Base-by-base conservation (phyloP, 2,797 vertebrate species). In the Thripadectes ignobilis region DNA sequence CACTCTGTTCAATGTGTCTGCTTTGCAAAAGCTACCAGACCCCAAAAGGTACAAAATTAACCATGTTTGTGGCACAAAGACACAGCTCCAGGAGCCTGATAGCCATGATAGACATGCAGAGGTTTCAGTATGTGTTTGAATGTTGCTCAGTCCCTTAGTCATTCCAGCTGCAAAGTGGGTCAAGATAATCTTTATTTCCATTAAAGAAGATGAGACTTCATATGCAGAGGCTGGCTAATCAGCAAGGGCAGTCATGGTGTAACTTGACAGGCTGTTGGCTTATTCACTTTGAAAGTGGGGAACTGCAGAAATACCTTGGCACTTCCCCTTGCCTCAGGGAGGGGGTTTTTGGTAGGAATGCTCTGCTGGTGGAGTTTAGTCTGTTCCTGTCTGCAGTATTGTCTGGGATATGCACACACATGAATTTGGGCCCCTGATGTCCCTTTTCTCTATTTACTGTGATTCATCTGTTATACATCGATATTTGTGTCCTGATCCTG, bases 21-120 rank as follows among this genome's bases (percentile, higher is more conserved):
- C 66, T 68, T 90, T 7, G 14, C 55, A 79, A 95, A 92, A 92
- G 29, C 36, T 69, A 88, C 61, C n/a, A 85, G 45, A 85, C 29
- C 21, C 34, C n/a, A 49, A 66, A 78, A 71, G 23, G 20, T 46
- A 52, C 3, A 2, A 67, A 79, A 74, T 76, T 36, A 83, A 41
- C 63, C 65, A 76, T 29, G n/a, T 74, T 48, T 12, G 10, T 59
- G 67, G 54, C 23, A 68, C 0, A 0, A 66, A 48, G 2, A 6
- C 9, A 10, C 32, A 59, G 46, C 20, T 65, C 12, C 2, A 51
- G 41, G 49, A 83, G 34, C 46, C 49, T 38, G 30, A 41, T 13
- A 32, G n/a, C 45, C 48, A 34, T 2, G 2, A 49, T 7, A 66
- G 36, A 51, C 8, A 6, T 6, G 16, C 14, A 66, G 66, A 71